phyloP scores from a whole-genome alignment of 2,113 vertebrate genomes.

The Hippocampus abdominalis region DNA sequence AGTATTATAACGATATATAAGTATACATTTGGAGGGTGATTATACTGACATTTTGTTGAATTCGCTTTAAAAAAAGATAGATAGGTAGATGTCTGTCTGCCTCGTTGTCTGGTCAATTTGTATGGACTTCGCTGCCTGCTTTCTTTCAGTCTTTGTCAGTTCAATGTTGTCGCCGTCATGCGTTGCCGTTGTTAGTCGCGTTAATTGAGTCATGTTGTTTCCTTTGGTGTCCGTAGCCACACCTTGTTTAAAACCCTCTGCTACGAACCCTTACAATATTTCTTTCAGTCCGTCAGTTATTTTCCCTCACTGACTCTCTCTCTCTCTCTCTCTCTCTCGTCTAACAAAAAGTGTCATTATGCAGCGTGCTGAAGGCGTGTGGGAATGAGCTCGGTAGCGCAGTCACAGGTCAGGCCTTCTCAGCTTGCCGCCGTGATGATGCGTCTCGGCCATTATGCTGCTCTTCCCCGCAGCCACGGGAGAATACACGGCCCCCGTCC shows the following conservation, averaged over 20 bases:
- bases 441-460: constrained; percentile 69
- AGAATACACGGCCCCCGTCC: constrained; percentile 70
- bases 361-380: constrained; percentile 57
- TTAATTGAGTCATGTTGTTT: too few species aligned
- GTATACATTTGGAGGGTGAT: too few species aligned
- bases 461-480: constrained; percentile 66
- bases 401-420: constrained; percentile 77
- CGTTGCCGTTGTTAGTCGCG: too few species aligned
- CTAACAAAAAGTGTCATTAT: constrained; percentile 32
- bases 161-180: too few species aligned
- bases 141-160: too few species aligned
- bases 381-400: constrained; percentile 75
- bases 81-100: too few species aligned
- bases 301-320: constrained; percentile 16
- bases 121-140: too few species aligned
- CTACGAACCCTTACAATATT: background rate
- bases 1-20: too few species aligned
- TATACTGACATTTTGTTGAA: too few species aligned
- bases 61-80: too few species aligned
- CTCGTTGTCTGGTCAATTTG: too few species aligned
- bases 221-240: too few species aligned
- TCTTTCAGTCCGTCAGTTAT: background rate
- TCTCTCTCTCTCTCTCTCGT: background rate
- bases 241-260: background rate
- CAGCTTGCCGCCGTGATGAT: constrained; percentile 68